A percentile compares a stretch with the other conserved stretches of the same genome.
phyloP scores from a whole-genome alignment of 1,140 invertebrate genomes.

The Drosophila nasuta region DNA sequence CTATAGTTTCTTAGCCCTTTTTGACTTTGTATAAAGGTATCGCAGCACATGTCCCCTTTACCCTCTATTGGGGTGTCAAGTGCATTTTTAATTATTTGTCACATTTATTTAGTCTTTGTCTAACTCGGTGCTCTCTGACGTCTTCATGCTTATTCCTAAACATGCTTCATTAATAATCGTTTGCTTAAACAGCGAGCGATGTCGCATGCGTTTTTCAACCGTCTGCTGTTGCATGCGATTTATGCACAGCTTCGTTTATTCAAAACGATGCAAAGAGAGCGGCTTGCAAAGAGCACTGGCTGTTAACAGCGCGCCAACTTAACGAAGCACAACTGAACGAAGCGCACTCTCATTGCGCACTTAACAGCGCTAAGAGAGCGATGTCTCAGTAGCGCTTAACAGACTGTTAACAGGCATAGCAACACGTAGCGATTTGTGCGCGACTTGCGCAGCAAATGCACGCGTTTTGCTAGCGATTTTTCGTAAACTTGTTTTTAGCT shows the following conservation, averaged over 20 bases:
- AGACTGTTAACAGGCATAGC: constrained; percentile 42
- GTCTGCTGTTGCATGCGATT: constrained; percentile 26
- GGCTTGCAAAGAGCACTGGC: background rate
- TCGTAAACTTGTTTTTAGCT: constrained; percentile 40
- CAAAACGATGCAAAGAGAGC: constrained; percentile 3
- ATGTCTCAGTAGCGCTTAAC: background rate
- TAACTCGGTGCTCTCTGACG: no score
- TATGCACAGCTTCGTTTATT: constrained; percentile 4
- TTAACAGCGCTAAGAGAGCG: constrained; percentile 24
- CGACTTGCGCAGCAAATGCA: constrained; percentile 23
- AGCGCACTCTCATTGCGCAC: constrained; percentile 14
- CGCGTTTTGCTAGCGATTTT: constrained; percentile 56
- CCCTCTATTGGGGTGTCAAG: no score
- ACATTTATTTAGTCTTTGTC: no score
- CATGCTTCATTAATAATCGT: no score
- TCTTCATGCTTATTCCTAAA: no score
- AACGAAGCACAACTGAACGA: constrained; percentile 36
- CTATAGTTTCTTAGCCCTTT: no score
- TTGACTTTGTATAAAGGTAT: no score
- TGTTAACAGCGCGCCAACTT: constrained; percentile 7
- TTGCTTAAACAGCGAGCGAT: background rate
- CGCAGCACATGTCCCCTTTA: no score
- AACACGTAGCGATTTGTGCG: constrained; percentile 66
- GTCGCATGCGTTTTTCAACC: background rate
- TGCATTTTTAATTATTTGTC: no score